Conservation (phyloP, 92 coral and sea anemone species). For the Bergia puertoricense region DNA sequence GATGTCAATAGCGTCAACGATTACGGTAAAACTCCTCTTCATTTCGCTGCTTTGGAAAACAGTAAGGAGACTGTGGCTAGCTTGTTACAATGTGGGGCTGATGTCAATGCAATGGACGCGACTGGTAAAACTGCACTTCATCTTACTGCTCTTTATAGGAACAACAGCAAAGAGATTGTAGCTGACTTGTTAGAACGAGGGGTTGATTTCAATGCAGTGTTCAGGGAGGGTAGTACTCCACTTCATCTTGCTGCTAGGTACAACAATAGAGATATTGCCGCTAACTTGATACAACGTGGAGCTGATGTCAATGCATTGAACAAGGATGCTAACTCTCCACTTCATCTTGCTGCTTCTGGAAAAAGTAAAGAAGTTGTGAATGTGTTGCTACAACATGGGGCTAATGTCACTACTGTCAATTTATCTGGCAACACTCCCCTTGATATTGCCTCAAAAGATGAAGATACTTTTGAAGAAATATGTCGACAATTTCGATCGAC, state of each 20-base stretch:
- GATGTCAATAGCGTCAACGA: conserved; percentile 4
- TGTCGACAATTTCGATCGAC: no score
- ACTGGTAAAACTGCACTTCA: conserved; percentile 2
- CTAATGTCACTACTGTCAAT: background rate
- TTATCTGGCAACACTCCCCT: no score
- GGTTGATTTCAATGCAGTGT: conserved; percentile 15
- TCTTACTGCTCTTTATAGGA: background rate
- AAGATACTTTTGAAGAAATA: no score
- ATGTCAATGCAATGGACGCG: conserved; percentile 10
- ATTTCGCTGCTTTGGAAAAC: conserved; percentile 9
- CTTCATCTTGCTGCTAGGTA: background rate
- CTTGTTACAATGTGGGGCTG: conserved; percentile 20
- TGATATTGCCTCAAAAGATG: no score
- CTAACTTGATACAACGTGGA: conserved; percentile 9
- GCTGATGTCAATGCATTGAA: conserved; percentile 9
- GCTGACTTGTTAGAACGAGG: background rate
- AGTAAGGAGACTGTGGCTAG: conserved; percentile 8
- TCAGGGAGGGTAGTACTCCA: background rate
- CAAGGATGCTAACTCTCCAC: background rate
- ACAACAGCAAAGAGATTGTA: background rate
- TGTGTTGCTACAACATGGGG: conserved; percentile 2
- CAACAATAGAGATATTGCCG: background rate
- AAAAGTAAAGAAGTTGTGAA: conserved; percentile 7
- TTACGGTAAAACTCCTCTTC: conserved; percentile 19
- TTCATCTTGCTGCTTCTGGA: background rate